phyloP scores from a whole-genome alignment of 2,113 vertebrate genomes.

The Erythrolamprus reginae region DNA sequence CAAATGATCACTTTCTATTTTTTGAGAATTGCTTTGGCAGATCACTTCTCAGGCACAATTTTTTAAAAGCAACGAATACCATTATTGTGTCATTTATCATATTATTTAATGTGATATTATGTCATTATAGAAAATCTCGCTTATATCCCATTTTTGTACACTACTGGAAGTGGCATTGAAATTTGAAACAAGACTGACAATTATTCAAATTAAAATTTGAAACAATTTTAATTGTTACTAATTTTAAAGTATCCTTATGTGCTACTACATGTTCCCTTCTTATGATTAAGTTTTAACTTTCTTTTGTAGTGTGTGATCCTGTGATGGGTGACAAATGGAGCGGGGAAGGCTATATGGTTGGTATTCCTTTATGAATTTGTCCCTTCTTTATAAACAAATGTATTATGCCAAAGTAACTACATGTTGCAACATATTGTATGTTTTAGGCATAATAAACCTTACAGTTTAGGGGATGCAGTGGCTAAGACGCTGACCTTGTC shows the following conservation, averaged over 20 bases:
- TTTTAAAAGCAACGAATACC: not conserved
- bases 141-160: not conserved
- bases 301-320: constrained; percentile 89
- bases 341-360: constrained; percentile 92
- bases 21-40: constrained; percentile 6
- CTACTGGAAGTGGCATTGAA: not conserved
- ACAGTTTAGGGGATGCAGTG: too few relatives aligned
- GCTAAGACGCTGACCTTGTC: too few relatives aligned
- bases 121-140: not conserved
- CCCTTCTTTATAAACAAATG: constrained; percentile 1
- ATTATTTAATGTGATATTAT: not conserved
- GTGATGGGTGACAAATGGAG: constrained; percentile 93
- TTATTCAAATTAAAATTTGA: too few relatives aligned
- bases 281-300: constrained; percentile 1
- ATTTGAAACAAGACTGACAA: not conserved
- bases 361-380: constrained; percentile 25
- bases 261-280: not conserved
- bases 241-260: not conserved
- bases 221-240: not conserved
- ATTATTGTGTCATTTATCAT: not conserved
- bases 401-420: not conserved
- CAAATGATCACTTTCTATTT: not conserved
- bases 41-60: not conserved
- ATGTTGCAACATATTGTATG: not conserved
- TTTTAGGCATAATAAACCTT: not conserved